Base-by-base conservation (phyloP, 2,113 vertebrate species). In the Jaculus jaculus region DNA sequence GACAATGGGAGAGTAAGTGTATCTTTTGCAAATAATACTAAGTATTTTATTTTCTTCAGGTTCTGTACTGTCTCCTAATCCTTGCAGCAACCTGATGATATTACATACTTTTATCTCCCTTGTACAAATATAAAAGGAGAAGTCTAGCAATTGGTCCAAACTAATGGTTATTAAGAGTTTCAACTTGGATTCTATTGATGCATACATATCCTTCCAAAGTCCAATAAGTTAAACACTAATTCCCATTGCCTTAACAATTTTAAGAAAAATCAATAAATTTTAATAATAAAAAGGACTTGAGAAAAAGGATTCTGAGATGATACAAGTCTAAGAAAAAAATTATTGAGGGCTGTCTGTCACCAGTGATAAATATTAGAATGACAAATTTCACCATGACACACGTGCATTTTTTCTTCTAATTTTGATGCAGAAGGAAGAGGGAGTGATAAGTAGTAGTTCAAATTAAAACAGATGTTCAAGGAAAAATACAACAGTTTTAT, bases 161-260 rank as follows among this genome's bases (percentile, higher is more conserved):
- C 24, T 28, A 15, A 78, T 60, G 60, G 20, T 89, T 83, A 68
- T n/a, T 72, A 65, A 37, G n/a, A 72, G 13, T 18, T 87, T 87
- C 61, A 34, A 66, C 17, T 75, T 93, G 32, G 32, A 95, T 87
- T 90, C 73, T 68, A 66, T 39, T 90, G 73, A 80, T 84, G 6
- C 28, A n/a, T 69, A 3, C 51, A 30, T 86, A 2, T 17, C 20
- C 6, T 15, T 86, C 23, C 28, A 60, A 89, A 86, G 51, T 24
- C 69, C 23, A 66, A 42, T 16, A 89, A 79, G 39, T 51, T 80
- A 58, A 71, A 69, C 24, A n/a, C 26, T 74, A 13, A 92, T 60
- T 7, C 86, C 5, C 68, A 69, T 9, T 84, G 18, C 8, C 11
- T 75, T 92, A 80, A 84, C 4, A 20, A 54, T 68, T 72, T 63